These are phyloP conservation scores for Hystrix cristata DNA, from an alignment of 2,113 vertebrate species.

Conservation along the genomic window DNA sequence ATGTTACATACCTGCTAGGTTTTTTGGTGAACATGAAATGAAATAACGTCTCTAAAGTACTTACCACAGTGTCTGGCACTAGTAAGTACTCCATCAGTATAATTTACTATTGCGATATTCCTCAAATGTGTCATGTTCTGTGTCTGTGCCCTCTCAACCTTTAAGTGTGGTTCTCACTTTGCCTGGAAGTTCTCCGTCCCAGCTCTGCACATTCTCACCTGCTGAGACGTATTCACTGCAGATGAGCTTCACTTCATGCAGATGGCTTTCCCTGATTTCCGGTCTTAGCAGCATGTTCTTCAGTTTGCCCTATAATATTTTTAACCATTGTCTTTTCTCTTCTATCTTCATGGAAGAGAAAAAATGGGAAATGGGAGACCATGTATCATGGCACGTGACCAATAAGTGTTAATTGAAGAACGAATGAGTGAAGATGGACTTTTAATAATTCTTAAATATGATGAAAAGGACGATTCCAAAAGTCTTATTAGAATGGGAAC, in stretches of 20 bases:
- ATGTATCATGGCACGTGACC: background rate
- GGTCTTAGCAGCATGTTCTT: background rate
- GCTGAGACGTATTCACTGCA: background rate
- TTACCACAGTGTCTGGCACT: background rate
- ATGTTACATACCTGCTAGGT: background rate
- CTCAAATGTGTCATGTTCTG: background rate
- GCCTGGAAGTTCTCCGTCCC: background rate
- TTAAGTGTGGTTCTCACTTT: background rate
- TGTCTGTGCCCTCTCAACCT: background rate
- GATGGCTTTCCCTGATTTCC: background rate
- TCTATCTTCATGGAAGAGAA: background rate
- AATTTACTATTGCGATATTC: background rate
- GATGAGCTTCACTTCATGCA: background rate
- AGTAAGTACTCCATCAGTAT: background rate
- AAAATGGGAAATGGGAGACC: background rate
- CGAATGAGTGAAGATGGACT: background rate
- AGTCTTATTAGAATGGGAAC: background rate
- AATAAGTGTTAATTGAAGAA: background rate
- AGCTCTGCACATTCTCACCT: background rate
- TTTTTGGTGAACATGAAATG: conserved; percentile 43
- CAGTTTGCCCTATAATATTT: background rate
- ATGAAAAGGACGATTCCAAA: background rate
- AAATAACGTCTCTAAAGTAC: background rate
- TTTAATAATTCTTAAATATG: conserved; percentile 16
- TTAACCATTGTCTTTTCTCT: conserved; percentile 2